Evolutionary conservation across 2,888 invertebrate genomes (phyloP), one percentile per base, ranked within the genome.

Genomic region (Oscheius onirici): DNA sequence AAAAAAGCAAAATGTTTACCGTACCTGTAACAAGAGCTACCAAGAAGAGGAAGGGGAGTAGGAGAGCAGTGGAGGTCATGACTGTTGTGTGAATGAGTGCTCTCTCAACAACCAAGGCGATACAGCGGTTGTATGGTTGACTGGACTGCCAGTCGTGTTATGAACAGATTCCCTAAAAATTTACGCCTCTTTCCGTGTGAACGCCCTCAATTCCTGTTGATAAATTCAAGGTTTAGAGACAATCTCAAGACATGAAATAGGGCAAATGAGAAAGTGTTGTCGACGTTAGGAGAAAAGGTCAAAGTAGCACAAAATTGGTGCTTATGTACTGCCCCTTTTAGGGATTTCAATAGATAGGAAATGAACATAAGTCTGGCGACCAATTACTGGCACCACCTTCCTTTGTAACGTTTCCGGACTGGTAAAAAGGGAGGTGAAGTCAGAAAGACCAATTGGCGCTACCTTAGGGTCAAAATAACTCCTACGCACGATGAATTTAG

Each of bases 101-200:
- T 40, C 15, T 13, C n/a, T n/a, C 17, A 22, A 22, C 26, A 17
- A 46, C 63, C 49, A 49, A 63, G 63, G 63, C 49, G 49, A 24
- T 63, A 63, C 49, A 41, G 52, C 66, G 66, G 66, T 49, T 66
- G 52, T 66, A 66, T 28, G 66, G 66, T 66, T 66, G 52, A 66
- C 17, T 52, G 66, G 51, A 54, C 66, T 52, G 51, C 51, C 40
- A 49, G 52, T 41, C 66, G 51, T 51, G 28, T 51, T 49, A 34
- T 41, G 41, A 61, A 46, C 66, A 52, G 34, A 51, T 66, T 51
- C 28, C 24, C 66, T 51, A 44, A 49, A 63, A 63, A 24, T 63
- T 63, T 34, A 40, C 5, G 22, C 54, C 34, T 24, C 22, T 57
- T 58, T 40, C n/a, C 41, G 17, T 40, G n/a, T 20, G 41, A 58